phyloP scores from a whole-genome alignment of 2,888 invertebrate species.

The Emmelina monodactyla region DNA sequence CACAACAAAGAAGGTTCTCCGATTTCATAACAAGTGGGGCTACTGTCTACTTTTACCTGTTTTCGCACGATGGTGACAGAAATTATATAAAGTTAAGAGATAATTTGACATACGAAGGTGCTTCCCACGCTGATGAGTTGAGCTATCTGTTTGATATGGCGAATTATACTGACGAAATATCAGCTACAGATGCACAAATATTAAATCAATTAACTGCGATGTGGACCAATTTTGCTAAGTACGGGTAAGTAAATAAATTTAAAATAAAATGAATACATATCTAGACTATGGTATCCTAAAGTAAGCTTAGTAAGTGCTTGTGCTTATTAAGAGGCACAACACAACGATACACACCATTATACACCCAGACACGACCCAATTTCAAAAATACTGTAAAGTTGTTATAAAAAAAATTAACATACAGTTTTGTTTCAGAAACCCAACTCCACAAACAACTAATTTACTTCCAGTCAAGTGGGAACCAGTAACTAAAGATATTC shows the following conservation, averaged over 20 bases:
- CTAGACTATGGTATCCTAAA: no score
- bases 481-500: constrained; percentile 20
- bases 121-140: constrained; percentile 32
- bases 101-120: constrained; percentile 21
- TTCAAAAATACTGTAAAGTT: no score
- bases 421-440: constrained; percentile 25
- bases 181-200: constrained; percentile 24
- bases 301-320: no score
- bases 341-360: no score
- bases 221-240: constrained; percentile 47
- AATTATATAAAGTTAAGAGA: constrained; percentile 17
- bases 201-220: constrained; percentile 35
- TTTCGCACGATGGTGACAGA: constrained; percentile 28
- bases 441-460: constrained; percentile 26
- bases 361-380: no score
- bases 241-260: constrained; percentile 30
- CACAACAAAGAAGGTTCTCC: constrained; percentile 24
- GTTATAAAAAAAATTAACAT: no score
- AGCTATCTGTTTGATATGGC: constrained; percentile 29
- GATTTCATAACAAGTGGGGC: constrained; percentile 23
- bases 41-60: constrained; percentile 32
- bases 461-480: constrained; percentile 31
- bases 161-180: constrained; percentile 12
- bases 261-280: no score
- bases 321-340: no score